Evolutionary conservation across 2,888 invertebrate genomes (phyloP).

Genomic region (Troilus luridus): DNA sequence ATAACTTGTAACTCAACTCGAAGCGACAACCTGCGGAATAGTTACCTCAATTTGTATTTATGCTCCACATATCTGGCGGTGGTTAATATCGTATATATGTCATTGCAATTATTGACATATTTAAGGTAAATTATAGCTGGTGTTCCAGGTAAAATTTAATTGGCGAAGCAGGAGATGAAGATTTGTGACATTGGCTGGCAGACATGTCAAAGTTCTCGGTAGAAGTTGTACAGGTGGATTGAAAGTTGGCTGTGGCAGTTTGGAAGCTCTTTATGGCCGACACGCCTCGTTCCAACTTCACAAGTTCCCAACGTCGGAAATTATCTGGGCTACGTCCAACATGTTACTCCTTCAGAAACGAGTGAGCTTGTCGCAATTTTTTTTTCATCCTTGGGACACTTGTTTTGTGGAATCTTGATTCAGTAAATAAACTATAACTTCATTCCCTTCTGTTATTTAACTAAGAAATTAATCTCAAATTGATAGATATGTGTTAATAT

Average conservation of each 20-base stretch:
- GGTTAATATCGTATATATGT: no score
- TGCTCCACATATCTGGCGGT: no score
- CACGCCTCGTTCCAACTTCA: neutral
- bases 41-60: no score
- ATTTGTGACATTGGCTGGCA: neutral
- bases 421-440: no score
- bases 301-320: neutral
- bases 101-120: neutral
- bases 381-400: no score
- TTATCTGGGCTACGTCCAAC: neutral
- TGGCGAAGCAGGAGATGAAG: neutral
- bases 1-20: no score
- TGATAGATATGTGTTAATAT: no score
- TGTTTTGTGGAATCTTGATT: no score
- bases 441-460: no score
- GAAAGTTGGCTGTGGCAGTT: neutral
- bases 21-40: no score
- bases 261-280: neutral
- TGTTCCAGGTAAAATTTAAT: neutral
- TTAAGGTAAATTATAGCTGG: neutral
- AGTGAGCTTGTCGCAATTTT: neutral
- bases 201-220: neutral
- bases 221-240: constrained; percentile 8
- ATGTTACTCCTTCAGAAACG: neutral
- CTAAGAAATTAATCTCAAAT: no score